Base-by-base conservation (phyloP, 2,113 vertebrate species). In the Cynopterus brachyotis region DNA sequence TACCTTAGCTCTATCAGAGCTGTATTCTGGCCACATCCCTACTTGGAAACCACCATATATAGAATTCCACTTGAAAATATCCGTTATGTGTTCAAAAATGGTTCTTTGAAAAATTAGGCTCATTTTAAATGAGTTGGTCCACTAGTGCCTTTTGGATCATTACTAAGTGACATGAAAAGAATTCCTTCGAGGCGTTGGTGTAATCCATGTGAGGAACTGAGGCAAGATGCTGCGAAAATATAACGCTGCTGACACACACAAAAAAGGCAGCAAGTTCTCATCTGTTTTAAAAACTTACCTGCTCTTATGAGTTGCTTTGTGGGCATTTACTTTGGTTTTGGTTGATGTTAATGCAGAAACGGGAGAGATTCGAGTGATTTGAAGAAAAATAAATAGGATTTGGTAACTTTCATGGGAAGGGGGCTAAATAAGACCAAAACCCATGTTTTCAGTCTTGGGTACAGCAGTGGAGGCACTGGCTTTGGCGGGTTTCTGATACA, bases 71-170 rank as follows among this genome's bases (percentile, higher is more conserved):
- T 96, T 90, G 73, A 59, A 86, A 79, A 42, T 69, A 60, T 6
- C 10, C 50, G 35, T 67, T 81, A 89, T 95, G 50, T 92, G 30
- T 92, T 94, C 79, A 90, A 57, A 93, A 89, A 82, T 64, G 62
- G 80, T 90, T 90, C 32, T 81, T 93, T 97, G 66, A 85, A 93
- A 90, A 95, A 55, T 92, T 73, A 95, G 66, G 53, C n/a, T 92
- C 69, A 40, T 96, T 96, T 95, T 70, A 92, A 96, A 83, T 69
- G 79, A 60, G 22, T 64, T 96, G 55, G 50, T 89, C 59, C 57
- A 3, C 28, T 88, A 85, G 35, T 82, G 73, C 53, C 55, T 90
- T 97, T 87, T 83, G 62, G 96, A 70, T 94, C 67, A 62, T 88
- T 96, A 89, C 82, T 93, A 92, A 50, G 13, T 66, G 83, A 89